These are phyloP conservation scores for Leucoraja ocellata DNA, from an alignment of 2,797 vertebrate genomes.

Conservation along the genomic window DNA sequence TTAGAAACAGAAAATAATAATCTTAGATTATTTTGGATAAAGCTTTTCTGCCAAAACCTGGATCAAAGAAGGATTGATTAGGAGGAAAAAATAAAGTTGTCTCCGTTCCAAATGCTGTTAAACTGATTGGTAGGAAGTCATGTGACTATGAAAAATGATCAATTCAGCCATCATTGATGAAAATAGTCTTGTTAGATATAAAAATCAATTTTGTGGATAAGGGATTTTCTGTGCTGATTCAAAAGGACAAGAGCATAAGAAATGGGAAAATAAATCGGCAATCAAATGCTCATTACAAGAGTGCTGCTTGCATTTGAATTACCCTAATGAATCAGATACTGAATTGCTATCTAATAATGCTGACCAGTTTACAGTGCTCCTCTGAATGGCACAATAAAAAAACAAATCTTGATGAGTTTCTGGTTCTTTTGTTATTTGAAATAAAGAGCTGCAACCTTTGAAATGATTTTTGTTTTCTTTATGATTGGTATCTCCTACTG, in stretches of 20 bases:
- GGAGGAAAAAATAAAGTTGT: background rate
- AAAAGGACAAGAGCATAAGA: background rate
- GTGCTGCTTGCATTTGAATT: background rate
- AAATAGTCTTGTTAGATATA: background rate
- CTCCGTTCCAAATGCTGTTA: background rate
- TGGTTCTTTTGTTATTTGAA: background rate
- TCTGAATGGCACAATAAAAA: background rate
- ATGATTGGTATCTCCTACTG: background rate
- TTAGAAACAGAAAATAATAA: background rate
- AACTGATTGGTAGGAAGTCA: background rate
- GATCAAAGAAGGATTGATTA: no score
- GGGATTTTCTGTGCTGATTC: background rate
- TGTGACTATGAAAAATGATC: background rate
- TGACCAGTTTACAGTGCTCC: no score
- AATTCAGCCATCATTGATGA: background rate
- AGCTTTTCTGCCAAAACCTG: background rate
- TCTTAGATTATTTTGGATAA: background rate
- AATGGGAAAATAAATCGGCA: background rate
- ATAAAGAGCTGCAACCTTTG: background rate
- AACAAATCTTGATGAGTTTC: background rate
- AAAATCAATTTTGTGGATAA: background rate
- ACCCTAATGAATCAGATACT: background rate
- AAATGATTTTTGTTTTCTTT: background rate
- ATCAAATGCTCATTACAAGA: background rate
- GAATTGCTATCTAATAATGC: background rate